Conservation (phyloP, 2,888 invertebrate genomes). For the Agrotis segetum region DNA sequence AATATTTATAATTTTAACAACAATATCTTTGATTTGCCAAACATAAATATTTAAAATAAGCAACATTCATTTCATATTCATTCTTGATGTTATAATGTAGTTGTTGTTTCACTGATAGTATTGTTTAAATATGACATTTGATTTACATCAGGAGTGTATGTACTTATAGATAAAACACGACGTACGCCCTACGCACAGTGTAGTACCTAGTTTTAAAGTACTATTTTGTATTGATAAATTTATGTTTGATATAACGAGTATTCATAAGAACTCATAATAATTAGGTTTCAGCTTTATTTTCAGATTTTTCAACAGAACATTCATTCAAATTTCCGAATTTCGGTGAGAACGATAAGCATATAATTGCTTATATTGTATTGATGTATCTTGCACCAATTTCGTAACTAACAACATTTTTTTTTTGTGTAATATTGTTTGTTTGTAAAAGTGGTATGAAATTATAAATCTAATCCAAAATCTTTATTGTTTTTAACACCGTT, state of each 20-base stretch:
- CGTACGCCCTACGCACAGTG: no score
- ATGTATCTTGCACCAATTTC: neutral
- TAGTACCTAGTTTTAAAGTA: neutral
- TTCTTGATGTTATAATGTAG: neutral
- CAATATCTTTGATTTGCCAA: slow-evolving; percentile 67
- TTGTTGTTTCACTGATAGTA: neutral
- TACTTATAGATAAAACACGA: neutral
- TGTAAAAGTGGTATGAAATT: neutral
- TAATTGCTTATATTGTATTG: neutral
- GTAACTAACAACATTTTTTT: neutral
- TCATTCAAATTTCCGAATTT: neutral
- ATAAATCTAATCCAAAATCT: neutral
- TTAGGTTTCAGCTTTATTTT: neutral
- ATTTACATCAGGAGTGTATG: neutral
- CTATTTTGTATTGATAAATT: neutral
- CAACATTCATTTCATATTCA: neutral
- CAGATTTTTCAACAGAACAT: neutral
- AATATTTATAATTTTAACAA: slow-evolving; percentile 66
- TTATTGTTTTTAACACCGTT: neutral
- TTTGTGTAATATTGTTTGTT: neutral
- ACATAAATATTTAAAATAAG: slow-evolving; percentile 18
- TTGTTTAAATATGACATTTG: neutral
- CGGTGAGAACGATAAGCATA: neutral
- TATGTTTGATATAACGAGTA: neutral
- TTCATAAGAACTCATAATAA: neutral